Evolutionary conservation across 2,888 invertebrate species (phyloP).

Genomic region (Oxytorus armatus): DNA sequence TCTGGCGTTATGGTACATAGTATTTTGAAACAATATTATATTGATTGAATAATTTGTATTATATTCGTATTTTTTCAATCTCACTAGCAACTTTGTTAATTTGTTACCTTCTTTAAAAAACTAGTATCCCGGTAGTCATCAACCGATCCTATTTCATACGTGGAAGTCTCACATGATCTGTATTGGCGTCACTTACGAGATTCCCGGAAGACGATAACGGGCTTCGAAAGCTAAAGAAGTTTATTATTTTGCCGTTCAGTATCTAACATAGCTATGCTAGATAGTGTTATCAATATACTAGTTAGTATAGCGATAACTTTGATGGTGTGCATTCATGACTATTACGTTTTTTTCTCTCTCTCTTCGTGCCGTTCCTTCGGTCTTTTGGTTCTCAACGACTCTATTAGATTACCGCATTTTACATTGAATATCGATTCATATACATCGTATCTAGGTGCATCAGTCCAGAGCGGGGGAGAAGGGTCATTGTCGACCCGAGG

Average conservation of each 20-base stretch:
- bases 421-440: conserved; percentile 49
- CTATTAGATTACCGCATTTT: conserved; percentile 64
- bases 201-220: conserved; percentile 73
- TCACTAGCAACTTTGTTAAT: background rate
- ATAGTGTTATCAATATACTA: too few relatives aligned
- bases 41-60: too few relatives aligned
- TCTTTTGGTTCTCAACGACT: conserved; percentile 56
- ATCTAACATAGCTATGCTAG: conserved; percentile 23
- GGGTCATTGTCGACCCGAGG: conserved; percentile 16
- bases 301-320: conserved; percentile 58
- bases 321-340: conserved; percentile 52
- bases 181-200: conserved; percentile 70
- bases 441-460: conserved; percentile 23
- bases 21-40: too few relatives aligned
- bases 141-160: conserved; percentile 51
- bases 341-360: conserved; percentile 44
- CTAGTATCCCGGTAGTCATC: conserved; percentile 23
- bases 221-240: conserved; percentile 58
- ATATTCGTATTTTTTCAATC: conserved; percentile 15
- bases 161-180: conserved; percentile 44
- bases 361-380: conserved; percentile 20
- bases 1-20: conserved; percentile 3
- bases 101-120: conserved; percentile 7
- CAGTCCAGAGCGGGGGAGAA: background rate
- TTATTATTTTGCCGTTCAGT: conserved; percentile 52